Conservation (phyloP, 2,888 invertebrate genomes). For the Sminthurides aquaticus region DNA sequence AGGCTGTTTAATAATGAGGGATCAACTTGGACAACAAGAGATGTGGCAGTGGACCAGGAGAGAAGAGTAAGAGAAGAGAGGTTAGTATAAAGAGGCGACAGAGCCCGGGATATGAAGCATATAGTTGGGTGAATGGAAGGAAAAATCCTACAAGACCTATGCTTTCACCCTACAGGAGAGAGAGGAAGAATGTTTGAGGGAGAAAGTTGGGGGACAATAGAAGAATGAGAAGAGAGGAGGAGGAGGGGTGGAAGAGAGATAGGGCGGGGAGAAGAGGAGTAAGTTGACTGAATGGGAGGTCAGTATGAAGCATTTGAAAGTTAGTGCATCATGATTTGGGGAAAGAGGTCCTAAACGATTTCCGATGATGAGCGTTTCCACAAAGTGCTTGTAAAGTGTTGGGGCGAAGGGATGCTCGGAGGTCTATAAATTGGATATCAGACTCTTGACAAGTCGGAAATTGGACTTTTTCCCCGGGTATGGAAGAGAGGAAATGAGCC, state of each 20-base stretch:
- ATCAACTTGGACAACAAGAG: too few species aligned
- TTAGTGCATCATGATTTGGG: constrained; percentile 36
- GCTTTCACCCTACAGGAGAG: neutral
- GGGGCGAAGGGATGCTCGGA: constrained; percentile 27
- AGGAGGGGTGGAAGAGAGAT: neutral
- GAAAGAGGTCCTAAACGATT: constrained; percentile 43
- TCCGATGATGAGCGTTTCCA: constrained; percentile 44
- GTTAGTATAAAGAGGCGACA: neutral
- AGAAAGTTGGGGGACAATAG: neutral
- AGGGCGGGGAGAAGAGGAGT: constrained; percentile 8
- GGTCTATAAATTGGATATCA: constrained; percentile 44
- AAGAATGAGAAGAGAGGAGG: constrained; percentile 10
- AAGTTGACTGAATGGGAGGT: constrained; percentile 24
- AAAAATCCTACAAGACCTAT: neutral
- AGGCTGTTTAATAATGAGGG: too few species aligned
- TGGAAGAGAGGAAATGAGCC: constrained; percentile 43
- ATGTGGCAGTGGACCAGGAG: too few species aligned
- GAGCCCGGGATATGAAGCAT: too few species aligned
- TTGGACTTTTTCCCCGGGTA: constrained; percentile 44
- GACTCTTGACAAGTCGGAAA: constrained; percentile 44
- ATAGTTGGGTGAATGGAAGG: too few species aligned
- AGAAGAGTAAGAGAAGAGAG: neutral
- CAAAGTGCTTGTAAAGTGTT: constrained; percentile 39
- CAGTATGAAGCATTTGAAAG: constrained; percentile 17
- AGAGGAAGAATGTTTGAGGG: neutral